Evolutionary conservation across 2,113 vertebrate species (phyloP).

Genomic region (Procavia capensis): DNA sequence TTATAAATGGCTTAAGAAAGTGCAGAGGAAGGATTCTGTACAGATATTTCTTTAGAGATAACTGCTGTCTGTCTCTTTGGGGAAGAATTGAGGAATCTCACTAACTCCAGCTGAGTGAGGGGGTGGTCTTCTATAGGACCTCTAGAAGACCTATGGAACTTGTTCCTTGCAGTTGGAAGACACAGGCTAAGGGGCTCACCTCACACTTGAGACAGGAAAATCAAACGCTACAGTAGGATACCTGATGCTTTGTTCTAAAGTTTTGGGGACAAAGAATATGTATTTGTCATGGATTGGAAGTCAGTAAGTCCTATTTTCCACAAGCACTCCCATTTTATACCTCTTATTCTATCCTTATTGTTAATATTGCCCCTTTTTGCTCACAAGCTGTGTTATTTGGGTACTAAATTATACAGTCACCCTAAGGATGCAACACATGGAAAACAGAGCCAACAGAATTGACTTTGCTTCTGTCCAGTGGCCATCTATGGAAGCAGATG

Average conservation of each 20-base stretch:
- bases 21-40: background rate
- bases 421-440: background rate
- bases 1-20: constrained; percentile 52
- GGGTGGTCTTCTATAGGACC: background rate
- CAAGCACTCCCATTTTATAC: background rate
- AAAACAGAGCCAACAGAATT: background rate
- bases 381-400: background rate
- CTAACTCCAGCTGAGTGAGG: background rate
- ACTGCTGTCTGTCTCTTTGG: background rate
- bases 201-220: background rate
- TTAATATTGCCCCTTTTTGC: background rate
- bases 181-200: background rate
- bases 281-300: background rate
- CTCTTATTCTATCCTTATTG: background rate
- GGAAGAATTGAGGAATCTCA: constrained; percentile 19
- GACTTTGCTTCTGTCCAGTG: background rate
- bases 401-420: background rate
- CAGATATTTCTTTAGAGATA: background rate
- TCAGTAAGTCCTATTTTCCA: background rate
- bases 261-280: background rate
- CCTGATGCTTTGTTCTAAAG: background rate
- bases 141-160: background rate
- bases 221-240: background rate
- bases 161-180: background rate
- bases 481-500: background rate